Evolutionary conservation across 1,140 invertebrate species (phyloP).

Genomic region (Panagrolaimus sp.): DNA sequence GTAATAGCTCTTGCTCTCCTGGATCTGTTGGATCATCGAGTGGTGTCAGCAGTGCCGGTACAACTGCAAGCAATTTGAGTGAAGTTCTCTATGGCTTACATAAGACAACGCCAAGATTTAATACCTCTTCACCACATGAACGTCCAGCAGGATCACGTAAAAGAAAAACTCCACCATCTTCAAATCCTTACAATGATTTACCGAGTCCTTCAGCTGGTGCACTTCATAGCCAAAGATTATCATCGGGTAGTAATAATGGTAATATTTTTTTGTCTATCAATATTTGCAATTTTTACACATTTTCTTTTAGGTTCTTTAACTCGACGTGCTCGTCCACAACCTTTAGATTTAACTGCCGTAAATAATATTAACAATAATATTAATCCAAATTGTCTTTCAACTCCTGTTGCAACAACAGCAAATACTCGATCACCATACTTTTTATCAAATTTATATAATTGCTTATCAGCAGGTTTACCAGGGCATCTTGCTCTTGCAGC

Average conservation of each 20-base stretch:
- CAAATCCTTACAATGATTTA: constrained; percentile 3
- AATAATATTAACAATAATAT: constrained; percentile 20
- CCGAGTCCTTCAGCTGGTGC: constrained; percentile 19
- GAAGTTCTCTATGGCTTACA: constrained; percentile 19
- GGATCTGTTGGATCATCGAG: constrained; percentile 48
- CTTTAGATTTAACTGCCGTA: constrained; percentile 35
- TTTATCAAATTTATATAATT: background rate
- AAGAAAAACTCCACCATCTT: constrained; percentile 6
- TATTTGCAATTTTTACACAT: background rate
- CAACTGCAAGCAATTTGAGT: constrained; percentile 31
- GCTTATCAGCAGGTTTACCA: background rate
- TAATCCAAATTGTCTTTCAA: background rate
- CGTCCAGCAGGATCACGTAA: constrained; percentile 10
- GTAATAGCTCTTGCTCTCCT: constrained; percentile 45
- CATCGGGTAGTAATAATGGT: constrained; percentile 13
- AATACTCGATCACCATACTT: constrained; percentile 6
- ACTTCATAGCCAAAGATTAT: background rate
- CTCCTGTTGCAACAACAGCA: constrained; percentile 8
- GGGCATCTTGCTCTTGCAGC: background rate
- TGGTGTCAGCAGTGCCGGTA: constrained; percentile 51
- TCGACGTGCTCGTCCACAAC: constrained; percentile 40
- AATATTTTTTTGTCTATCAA: background rate
- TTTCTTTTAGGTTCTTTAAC: constrained; percentile 23
- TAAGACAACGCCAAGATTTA: constrained; percentile 1
- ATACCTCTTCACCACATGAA: constrained; percentile 15